These are phyloP conservation scores for Tenthredo livida DNA, from an alignment of 2,888 invertebrate genomes.

Conservation along the genomic window DNA sequence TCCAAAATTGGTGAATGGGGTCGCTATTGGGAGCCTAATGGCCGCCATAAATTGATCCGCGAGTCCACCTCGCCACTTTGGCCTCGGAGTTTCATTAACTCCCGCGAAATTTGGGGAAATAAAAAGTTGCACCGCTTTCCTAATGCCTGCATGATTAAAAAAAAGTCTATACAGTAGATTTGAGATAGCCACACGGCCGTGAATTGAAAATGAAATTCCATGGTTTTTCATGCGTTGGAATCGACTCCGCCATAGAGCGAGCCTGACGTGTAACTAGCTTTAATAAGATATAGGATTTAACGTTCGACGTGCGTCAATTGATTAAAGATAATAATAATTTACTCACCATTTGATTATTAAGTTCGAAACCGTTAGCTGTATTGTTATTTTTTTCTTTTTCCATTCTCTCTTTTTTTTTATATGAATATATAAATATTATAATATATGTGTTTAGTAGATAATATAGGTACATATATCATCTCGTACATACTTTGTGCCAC, in stretches of 20 bases:
- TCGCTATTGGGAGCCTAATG: background rate
- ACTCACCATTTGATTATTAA: conserved; percentile 48
- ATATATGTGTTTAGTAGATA: conserved; percentile 33
- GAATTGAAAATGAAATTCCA: background rate
- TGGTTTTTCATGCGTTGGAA: background rate
- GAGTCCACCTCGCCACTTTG: background rate
- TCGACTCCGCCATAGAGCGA: background rate
- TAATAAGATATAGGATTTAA: background rate
- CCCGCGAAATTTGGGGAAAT: background rate
- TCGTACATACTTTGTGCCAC: conserved; percentile 42
- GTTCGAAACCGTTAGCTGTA: conserved; percentile 61
- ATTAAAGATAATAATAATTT: conserved; percentile 41
- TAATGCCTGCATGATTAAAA: background rate
- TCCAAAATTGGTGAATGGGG: background rate
- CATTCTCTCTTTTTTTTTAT: background rate
- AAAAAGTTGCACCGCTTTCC: background rate
- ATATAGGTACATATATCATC: conserved; percentile 18
- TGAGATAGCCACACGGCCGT: background rate
- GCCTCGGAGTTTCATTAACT: background rate
- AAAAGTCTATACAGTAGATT: background rate
- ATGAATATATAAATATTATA: conserved; percentile 34
- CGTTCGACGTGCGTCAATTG: conserved; percentile 18
- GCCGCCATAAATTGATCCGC: background rate
- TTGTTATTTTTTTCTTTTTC: conserved; percentile 46
- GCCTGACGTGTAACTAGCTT: background rate